phyloP scores from a whole-genome alignment of 2,113 vertebrate genomes.

The Pyxicephalus adspersus region DNA sequence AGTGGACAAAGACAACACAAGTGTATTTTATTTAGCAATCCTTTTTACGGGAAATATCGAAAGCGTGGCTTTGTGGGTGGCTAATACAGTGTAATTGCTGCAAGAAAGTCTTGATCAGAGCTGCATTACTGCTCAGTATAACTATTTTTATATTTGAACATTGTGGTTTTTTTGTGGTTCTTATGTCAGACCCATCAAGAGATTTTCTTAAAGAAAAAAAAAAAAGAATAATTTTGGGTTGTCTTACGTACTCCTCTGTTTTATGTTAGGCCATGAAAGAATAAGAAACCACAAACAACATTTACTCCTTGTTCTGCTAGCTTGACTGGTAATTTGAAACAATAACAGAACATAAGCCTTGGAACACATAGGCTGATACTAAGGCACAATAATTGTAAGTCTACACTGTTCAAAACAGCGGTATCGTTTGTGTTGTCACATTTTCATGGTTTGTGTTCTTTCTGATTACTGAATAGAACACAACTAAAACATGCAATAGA shows the following conservation, averaged over 20 bases:
- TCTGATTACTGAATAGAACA: neutral
- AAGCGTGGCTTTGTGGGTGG: slow-evolving; percentile 50
- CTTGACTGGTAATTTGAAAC: slow-evolving; percentile 53
- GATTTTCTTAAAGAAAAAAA: slow-evolving; percentile 20
- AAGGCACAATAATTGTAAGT: slow-evolving; percentile 21
- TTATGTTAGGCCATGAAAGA: slow-evolving; percentile 54
- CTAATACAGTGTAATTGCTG: slow-evolving; percentile 45
- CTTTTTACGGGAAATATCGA: slow-evolving; percentile 38
- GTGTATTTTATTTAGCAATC: slow-evolving; percentile 46
- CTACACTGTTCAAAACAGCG: slow-evolving; percentile 13
- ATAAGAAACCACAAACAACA: slow-evolving; percentile 51
- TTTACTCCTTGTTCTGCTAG: slow-evolving; percentile 50
- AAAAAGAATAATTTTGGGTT: slow-evolving; percentile 50
- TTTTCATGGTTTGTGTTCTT: slow-evolving; percentile 11
- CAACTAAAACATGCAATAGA: too few relatives aligned
- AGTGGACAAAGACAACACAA: slow-evolving; percentile 31
- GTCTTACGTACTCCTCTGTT: slow-evolving; percentile 44
- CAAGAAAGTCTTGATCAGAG: slow-evolving; percentile 45
- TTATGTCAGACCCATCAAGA: slow-evolving; percentile 51
- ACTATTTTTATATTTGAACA: slow-evolving; percentile 34
- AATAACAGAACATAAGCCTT: slow-evolving; percentile 50
- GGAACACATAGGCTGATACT: slow-evolving; percentile 22
- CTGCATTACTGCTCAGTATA: slow-evolving; percentile 35
- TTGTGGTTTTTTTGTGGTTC: slow-evolving; percentile 49
- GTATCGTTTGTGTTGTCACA: slow-evolving; percentile 15